Evolutionary conservation across 2,888 invertebrate genomes (phyloP).

Genomic region (Heliconius charithonia): DNA sequence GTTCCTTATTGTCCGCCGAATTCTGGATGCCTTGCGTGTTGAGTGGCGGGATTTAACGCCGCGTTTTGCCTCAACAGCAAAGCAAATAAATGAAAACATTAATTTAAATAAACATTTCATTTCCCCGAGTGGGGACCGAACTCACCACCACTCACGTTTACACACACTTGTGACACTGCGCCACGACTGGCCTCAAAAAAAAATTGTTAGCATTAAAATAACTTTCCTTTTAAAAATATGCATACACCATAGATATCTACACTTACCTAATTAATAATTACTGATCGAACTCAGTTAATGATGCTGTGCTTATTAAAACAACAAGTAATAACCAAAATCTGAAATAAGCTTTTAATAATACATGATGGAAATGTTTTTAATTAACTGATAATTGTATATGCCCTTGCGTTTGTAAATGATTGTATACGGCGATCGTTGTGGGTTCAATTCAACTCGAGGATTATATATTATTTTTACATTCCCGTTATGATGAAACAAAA

Average conservation of each 20-base stretch:
- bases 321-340: slow-evolving; percentile 36
- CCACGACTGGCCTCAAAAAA: too few species aligned
- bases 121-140: too few species aligned
- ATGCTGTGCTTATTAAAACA: slow-evolving; percentile 25
- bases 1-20: too few species aligned
- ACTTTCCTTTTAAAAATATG: background rate
- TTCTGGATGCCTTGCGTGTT: too few species aligned
- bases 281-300: slow-evolving; percentile 16
- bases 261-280: slow-evolving; percentile 13
- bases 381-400: slow-evolving; percentile 37
- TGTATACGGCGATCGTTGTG: background rate
- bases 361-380: slow-evolving; percentile 39
- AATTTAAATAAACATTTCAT: too few species aligned
- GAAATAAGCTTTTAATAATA: slow-evolving; percentile 45
- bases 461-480: background rate
- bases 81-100: too few species aligned
- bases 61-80: too few species aligned
- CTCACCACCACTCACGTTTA: too few species aligned
- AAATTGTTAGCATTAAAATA: background rate
- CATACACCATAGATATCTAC: background rate
- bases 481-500: background rate
- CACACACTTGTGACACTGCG: too few species aligned
- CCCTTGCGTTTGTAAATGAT: slow-evolving; percentile 23
- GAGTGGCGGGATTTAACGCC: too few species aligned
- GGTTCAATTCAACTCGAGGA: background rate